These are phyloP conservation scores for Pseudochaenichthys georgianus DNA, from an alignment of 2,797 vertebrate species.

Conservation along the genomic window DNA sequence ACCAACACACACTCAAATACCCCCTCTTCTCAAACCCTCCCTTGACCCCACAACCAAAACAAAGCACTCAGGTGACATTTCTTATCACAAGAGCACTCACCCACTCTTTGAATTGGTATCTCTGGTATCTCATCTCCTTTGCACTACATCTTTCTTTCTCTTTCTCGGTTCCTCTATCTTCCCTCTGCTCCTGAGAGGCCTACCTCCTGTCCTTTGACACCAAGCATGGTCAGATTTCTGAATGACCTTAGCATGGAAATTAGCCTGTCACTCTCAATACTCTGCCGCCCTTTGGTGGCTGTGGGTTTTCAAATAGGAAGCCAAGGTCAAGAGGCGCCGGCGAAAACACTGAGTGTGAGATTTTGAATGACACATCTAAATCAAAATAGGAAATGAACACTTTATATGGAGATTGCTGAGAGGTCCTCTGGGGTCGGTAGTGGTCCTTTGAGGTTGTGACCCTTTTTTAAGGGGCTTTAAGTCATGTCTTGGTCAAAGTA, in stretches of 20 bases:
- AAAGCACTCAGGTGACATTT: slow-evolving; percentile 82
- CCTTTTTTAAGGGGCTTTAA: slow-evolving; percentile 37
- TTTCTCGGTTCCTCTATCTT: neutral
- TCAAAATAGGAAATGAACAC: slow-evolving; percentile 53
- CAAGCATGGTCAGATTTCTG: slow-evolving; percentile 36
- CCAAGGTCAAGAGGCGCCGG: slow-evolving; percentile 62
- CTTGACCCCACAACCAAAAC: slow-evolving; percentile 74
- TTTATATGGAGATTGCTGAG: slow-evolving; percentile 45
- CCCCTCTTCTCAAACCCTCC: slow-evolving; percentile 65
- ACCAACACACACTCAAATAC: slow-evolving; percentile 11
- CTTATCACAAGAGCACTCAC: slow-evolving; percentile 73
- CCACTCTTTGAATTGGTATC: slow-evolving; percentile 58
- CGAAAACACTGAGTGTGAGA: slow-evolving; percentile 12
- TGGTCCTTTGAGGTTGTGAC: slow-evolving; percentile 59
- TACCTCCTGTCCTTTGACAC: slow-evolving; percentile 15
- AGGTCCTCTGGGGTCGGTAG: slow-evolving; percentile 32
- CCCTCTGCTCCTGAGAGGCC: slow-evolving; percentile 30
- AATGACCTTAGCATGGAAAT: slow-evolving; percentile 59
- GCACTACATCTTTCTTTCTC: slow-evolving; percentile 27
- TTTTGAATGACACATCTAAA: slow-evolving; percentile 37
- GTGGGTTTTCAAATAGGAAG: slow-evolving; percentile 44
- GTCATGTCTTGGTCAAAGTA: slow-evolving; percentile 55
- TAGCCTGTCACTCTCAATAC: slow-evolving; percentile 41
- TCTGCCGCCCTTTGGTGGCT: slow-evolving; percentile 25
- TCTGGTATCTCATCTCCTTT: slow-evolving; percentile 59